A percentile compares a stretch with the other conserved stretches of the same genome.
Evolutionary conservation across 2,797 vertebrate species (phyloP).

Genomic region (Melanotaenia boesemani): DNA sequence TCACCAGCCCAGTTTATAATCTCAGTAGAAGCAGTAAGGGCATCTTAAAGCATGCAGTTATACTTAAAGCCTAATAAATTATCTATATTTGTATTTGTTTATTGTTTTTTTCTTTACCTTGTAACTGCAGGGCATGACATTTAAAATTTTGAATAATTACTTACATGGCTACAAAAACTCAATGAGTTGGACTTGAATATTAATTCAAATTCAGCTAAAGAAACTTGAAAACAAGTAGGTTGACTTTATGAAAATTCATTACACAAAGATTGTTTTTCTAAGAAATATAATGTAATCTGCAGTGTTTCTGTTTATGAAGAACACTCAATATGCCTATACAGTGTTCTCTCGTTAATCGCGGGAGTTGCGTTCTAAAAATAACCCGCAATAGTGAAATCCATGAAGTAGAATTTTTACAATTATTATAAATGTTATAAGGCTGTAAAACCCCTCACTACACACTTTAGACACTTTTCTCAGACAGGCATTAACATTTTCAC

Average conservation of each 20-base stretch:
- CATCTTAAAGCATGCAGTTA: neutral
- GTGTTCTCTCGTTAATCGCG: too few species aligned
- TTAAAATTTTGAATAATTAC: neutral
- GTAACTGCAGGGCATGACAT: neutral
- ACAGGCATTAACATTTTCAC: too few species aligned
- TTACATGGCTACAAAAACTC: neutral
- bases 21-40: neutral
- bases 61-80: neutral
- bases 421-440: too few species aligned
- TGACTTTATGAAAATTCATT: neutral
- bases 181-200: neutral
- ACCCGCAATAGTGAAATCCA: too few species aligned
- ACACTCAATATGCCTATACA: slow-evolving; percentile 7
- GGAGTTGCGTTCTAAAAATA: too few species aligned
- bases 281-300: neutral
- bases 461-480: too few species aligned
- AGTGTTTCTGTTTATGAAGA: slow-evolving; percentile 26
- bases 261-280: too few species aligned
- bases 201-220: slow-evolving; percentile 10
- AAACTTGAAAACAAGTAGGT: neutral
- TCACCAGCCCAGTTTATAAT: neutral
- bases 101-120: neutral
- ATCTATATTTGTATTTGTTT: neutral
- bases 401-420: too few species aligned
- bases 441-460: too few species aligned